Evolutionary conservation across 2,888 invertebrate species (phyloP), one percentile per base, ranked within the genome.

Genomic region (Tipula lateralis): DNA sequence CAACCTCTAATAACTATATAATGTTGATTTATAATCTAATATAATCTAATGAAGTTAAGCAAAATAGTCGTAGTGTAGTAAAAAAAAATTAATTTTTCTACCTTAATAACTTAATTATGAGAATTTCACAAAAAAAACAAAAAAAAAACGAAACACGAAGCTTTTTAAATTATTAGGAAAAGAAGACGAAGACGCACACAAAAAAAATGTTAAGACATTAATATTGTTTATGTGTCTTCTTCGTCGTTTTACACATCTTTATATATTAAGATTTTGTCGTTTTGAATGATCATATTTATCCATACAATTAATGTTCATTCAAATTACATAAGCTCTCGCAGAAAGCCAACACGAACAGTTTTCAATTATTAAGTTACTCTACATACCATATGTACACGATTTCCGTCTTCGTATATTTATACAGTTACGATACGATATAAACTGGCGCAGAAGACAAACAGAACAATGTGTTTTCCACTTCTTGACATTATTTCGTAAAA

Each of bases 1-100:
- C 9, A 66, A 66, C 24, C 66, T n/a, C n/a, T 66, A 66, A 66
- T 66, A 66, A 66, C 66, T 66, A 66, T 12, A 66, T 24, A 66
- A 66, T 66, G 66, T 66, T 66, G 66, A 66, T 66, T 66, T 66
- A 66, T 66, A 66, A 66, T 66, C 66, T 66, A 66, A 66, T 66
- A 24, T 66, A 66, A 66, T 66, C 66, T 66, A 66, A 66, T 66
- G 66, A 66, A 66, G 66, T 66, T 66, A 66, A 66, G 24, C 44
- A 44, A 44, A 44, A 16, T 44, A 44, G 44, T n/a, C n/a, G n/a
- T n/a, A n/a, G n/a, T n/a, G n/a, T 44, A 50, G 24, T n/a, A 19
- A 66, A 66, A 66, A 66, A 66, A 24, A 66, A 7, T 6, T 66
- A 24, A 24, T 66, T 66, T 24, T 66, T 24, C 24, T 66, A 66